phyloP scores from a whole-genome alignment of 2,888 invertebrate species.

The Lepidocyrtinus sp. region DNA sequence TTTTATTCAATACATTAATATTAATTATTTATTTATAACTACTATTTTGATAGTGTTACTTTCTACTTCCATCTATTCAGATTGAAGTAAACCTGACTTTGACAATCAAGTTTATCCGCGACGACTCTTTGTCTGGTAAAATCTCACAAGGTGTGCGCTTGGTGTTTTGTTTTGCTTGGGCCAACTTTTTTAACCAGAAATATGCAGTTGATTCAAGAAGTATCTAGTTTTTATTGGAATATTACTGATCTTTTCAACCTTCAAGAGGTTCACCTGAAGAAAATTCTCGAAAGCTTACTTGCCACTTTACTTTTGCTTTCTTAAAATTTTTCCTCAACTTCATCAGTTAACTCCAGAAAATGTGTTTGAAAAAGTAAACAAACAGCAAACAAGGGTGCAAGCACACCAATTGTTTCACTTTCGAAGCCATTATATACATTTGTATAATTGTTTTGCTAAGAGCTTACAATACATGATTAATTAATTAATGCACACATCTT shows the following conservation, averaged over 20 bases:
- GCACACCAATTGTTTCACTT: background rate
- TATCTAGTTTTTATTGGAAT: conserved; percentile 10
- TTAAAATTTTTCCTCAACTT: background rate
- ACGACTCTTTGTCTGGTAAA: background rate
- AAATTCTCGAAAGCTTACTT: background rate
- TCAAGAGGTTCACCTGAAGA: too few relatives aligned
- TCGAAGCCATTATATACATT: background rate
- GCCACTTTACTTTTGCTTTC: background rate
- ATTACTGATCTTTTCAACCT: too few relatives aligned
- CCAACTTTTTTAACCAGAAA: background rate
- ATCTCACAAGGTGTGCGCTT: too few relatives aligned
- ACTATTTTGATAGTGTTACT: background rate
- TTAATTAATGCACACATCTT: background rate
- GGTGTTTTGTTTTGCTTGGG: too few relatives aligned
- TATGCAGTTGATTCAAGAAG: conserved; percentile 33
- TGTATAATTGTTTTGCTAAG: background rate
- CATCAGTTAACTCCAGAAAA: too few relatives aligned
- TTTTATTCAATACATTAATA: too few relatives aligned
- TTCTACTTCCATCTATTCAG: too few relatives aligned
- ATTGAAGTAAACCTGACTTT: background rate
- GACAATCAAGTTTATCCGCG: background rate
- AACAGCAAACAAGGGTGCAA: too few relatives aligned
- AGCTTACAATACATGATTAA: background rate
- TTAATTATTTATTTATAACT: background rate
- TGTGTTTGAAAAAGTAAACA: too few relatives aligned